Evolutionary conservation across 1,140 invertebrate species (phyloP), one percentile per base, ranked within the genome.

Genomic region (Drosophila fuyamai): DNA sequence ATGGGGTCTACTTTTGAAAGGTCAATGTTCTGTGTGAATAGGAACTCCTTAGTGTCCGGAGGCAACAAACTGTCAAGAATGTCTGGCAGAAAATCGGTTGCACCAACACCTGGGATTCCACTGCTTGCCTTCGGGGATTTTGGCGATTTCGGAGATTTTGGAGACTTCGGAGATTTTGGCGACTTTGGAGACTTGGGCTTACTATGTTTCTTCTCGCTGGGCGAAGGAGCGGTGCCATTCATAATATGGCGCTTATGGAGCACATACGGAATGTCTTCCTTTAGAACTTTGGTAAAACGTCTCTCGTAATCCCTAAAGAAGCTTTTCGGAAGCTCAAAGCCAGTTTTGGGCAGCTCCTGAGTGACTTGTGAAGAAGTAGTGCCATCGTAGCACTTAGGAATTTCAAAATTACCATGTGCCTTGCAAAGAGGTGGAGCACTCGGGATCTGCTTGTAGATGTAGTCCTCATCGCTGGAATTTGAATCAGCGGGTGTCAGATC

Each of bases 191-290:
- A 94, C 81, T 94, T 95, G 0, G 94, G 94, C 47, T 92, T 92
- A 18, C 89, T 93, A 43, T 93, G 93, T 73, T 93, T 94, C 8
- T 93, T 94, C 59, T 94, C 94, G 61, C 94, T 93, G 67, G 92
- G 93, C 1, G 94, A 94, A 0, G 95, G 94, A 0, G 95, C 95
- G 4, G 96, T 96, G 0, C 96, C 96, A 86, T 97, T 97, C 95
- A 97, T 96, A 7, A 97, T 94, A 81, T 97, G 96, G 9, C 96
- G 93, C 82, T 97, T 97, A 83, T 97, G 96, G 27, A 97, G 93
- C 4, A 96, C 96, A 80, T 97, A 97, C 0, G 96, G 96, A 88
- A 97, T 97, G 76, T 97, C 96, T 59, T 92, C 92, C 48, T 92
- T 92, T 0, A 92, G 47, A 0, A 86, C 77, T 50, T 91, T 92